Conservation (phyloP, 2,113 vertebrate species). For the Rana temporaria region DNA sequence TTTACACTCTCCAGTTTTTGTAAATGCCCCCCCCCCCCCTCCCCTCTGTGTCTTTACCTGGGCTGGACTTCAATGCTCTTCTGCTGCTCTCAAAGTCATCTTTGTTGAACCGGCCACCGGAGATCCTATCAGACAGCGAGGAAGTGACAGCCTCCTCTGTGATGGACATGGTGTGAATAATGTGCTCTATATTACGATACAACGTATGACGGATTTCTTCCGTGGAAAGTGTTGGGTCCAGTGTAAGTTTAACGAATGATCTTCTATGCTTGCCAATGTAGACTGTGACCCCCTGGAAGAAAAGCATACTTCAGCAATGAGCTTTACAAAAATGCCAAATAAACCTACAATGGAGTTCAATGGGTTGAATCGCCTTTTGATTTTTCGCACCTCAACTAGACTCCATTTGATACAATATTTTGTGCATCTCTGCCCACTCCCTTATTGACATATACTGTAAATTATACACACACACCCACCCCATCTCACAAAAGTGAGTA, state of each 20-base stretch:
- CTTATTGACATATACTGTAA: no score
- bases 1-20: no score
- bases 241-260: constrained; percentile 70
- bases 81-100: constrained; percentile 80
- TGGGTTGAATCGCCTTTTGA: not conserved
- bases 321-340: not conserved
- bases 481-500: no score
- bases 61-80: constrained; percentile 91
- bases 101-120: constrained; percentile 73
- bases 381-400: no score
- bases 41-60: constrained; percentile 79
- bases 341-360: not conserved
- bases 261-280: constrained; percentile 87
- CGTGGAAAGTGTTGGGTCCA: constrained; percentile 59
- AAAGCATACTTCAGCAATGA: not conserved
- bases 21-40: no score
- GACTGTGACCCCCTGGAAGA: constrained; percentile 72
- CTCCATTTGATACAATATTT: not conserved
- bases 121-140: constrained; percentile 83
- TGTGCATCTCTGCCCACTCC: no score
- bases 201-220: constrained; percentile 64
- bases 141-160: constrained; percentile 79
- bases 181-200: constrained; percentile 71
- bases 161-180: constrained; percentile 86
- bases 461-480: no score